A percentile compares a stretch with the other conserved stretches of the same genome.
phyloP scores from a whole-genome alignment of 2,888 invertebrate species.

The Athripsodes cinereus region DNA sequence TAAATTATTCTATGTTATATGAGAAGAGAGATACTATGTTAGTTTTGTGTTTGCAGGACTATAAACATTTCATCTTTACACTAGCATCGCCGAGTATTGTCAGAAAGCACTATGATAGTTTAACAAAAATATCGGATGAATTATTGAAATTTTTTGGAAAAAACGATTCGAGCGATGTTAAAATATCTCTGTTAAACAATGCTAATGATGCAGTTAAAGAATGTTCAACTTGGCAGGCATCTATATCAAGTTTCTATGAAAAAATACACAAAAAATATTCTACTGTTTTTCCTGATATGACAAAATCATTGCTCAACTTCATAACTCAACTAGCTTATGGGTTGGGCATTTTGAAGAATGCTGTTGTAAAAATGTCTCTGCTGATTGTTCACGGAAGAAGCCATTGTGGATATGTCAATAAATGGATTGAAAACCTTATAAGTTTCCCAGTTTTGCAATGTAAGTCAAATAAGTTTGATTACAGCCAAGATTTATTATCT shows the following conservation, averaged over 20 bases:
- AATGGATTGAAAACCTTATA: conserved; percentile 43
- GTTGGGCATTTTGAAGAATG: conserved; percentile 50
- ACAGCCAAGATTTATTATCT: conserved; percentile 46
- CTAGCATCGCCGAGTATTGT: conserved; percentile 37
- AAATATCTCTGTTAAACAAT: conserved; percentile 21
- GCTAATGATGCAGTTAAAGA: conserved; percentile 40
- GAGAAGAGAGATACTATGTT: too few species aligned
- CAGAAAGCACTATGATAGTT: conserved; percentile 33
- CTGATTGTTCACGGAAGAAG: conserved; percentile 32
- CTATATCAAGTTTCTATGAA: conserved; percentile 50
- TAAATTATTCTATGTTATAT: too few species aligned
- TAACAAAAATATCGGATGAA: conserved; percentile 27
- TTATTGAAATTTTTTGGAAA: not conserved
- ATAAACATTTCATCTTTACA: conserved; percentile 45
- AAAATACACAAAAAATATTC: conserved; percentile 51
- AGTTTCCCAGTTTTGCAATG: conserved; percentile 44
- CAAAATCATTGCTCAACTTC: conserved; percentile 63
- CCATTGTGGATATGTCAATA: conserved; percentile 27
- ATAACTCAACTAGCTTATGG: conserved; percentile 63
- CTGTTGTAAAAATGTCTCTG: conserved; percentile 44
- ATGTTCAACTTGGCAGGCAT: conserved; percentile 47
- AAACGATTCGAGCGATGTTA: not conserved
- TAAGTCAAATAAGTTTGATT: conserved; percentile 33
- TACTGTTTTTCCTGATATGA: conserved; percentile 72
- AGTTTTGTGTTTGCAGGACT: conserved; percentile 39